These are phyloP conservation scores for Scolanthus callimorphus DNA, from an alignment of 92 coral and sea anemone species.

Conservation along the genomic window DNA sequence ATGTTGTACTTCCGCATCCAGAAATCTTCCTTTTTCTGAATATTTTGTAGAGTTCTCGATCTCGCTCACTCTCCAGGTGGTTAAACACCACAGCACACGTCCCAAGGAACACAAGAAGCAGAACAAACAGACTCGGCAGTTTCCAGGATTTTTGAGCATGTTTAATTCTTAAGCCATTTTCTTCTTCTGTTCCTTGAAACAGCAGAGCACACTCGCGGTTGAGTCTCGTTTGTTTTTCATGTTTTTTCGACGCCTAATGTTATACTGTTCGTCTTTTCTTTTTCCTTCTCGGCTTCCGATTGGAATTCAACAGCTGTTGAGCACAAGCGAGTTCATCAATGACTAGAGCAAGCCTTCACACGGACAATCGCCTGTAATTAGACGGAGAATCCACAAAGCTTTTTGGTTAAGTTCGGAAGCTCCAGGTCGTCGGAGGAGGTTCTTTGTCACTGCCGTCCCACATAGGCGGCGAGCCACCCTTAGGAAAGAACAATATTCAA, in stretches of 20 bases:
- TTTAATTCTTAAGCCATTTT: conserved; percentile 14
- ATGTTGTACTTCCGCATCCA: conserved; percentile 50
- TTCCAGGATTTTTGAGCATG: conserved; percentile 33
- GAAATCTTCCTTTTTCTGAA: conserved; percentile 26
- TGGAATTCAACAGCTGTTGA: too few species aligned
- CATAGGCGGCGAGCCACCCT: too few species aligned
- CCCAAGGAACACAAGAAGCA: conserved; percentile 39
- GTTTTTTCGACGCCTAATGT: too few species aligned
- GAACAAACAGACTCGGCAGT: conserved; percentile 28
- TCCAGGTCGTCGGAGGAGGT: too few species aligned
- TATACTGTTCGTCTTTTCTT: background rate
- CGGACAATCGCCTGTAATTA: too few species aligned
- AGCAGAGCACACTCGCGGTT: background rate
- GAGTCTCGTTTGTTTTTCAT: background rate
- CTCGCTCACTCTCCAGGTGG: conserved; percentile 48
- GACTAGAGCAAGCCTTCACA: too few species aligned
- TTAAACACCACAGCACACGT: conserved; percentile 63
- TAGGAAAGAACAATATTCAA: too few species aligned
- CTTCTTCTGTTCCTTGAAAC: too few species aligned
- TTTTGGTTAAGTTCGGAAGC: too few species aligned
- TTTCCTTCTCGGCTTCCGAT: background rate
- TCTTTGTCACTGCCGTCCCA: too few species aligned
- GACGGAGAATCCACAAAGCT: too few species aligned
- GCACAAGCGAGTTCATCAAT: too few species aligned
- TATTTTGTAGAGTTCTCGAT: conserved; percentile 27